A percentile compares a stretch with the other conserved stretches of the same genome.
phyloP scores from a whole-genome alignment of 1,140 invertebrate genomes.

The Anoplolepis gracilipes region DNA sequence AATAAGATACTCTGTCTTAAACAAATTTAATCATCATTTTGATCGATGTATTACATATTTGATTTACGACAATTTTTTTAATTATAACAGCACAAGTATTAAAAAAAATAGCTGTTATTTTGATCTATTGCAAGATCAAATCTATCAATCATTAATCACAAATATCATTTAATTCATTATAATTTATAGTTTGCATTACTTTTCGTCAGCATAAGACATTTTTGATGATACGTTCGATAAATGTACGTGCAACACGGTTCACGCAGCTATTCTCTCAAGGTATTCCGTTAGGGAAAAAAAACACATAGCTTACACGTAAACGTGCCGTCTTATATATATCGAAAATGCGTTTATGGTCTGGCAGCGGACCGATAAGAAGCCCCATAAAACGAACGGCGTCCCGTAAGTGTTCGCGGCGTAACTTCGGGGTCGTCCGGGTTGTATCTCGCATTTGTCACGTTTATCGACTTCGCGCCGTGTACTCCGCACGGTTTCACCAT shows the following conservation, averaged over 20 bases:
- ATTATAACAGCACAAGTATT: not conserved
- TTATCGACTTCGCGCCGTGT: slow-evolving; percentile 76
- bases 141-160: not conserved
- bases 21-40: not conserved
- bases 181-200: not conserved
- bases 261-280: not conserved
- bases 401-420: slow-evolving; percentile 79
- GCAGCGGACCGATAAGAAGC: slow-evolving; percentile 82
- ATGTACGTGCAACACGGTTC: slow-evolving; percentile 14
- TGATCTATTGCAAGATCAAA: not conserved
- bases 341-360: slow-evolving; percentile 83
- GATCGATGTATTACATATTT: not conserved
- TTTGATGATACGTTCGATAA: slow-evolving; percentile 64
- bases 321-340: slow-evolving; percentile 63
- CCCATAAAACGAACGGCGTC: slow-evolving; percentile 82
- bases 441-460: slow-evolving; percentile 78
- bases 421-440: slow-evolving; percentile 76
- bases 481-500: slow-evolving; percentile 63
- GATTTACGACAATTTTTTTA: slow-evolving; percentile 4
- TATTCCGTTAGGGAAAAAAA: slow-evolving; percentile 6
- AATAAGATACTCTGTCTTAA: not conserved
- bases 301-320: slow-evolving; percentile 66
- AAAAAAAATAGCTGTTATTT: not conserved
- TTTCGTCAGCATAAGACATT: not conserved
- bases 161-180: not conserved